Evolutionary conservation across 2,888 invertebrate genomes (phyloP).

Genomic region (Temnothorax ravouxi): DNA sequence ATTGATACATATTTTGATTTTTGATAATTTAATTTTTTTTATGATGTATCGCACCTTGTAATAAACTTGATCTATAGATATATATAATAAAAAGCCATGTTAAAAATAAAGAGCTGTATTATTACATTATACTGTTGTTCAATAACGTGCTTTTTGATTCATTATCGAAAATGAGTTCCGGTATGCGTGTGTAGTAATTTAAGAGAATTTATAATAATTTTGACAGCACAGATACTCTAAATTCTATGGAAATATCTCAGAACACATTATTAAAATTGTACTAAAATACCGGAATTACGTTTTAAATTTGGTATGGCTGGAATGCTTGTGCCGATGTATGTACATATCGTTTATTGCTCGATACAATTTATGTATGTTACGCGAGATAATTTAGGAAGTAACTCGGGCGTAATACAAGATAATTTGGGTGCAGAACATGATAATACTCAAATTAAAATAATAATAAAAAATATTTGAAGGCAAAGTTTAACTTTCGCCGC

Average conservation of each 20-base stretch:
- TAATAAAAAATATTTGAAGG: constrained; percentile 49
- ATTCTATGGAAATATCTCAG: constrained; percentile 19
- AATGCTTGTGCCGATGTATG: constrained; percentile 30
- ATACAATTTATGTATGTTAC: constrained; percentile 41
- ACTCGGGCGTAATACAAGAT: constrained; percentile 53
- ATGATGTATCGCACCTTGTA: background rate
- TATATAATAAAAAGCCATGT: background rate
- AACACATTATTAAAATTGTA: constrained; percentile 27
- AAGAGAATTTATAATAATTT: constrained; percentile 21
- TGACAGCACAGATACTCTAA: constrained; percentile 3
- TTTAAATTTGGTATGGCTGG: constrained; percentile 29
- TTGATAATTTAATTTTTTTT: no score
- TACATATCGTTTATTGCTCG: constrained; percentile 39
- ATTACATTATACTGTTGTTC: background rate
- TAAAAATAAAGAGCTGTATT: constrained; percentile 1
- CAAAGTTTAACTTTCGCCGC: constrained; percentile 25
- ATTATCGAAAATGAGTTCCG: background rate
- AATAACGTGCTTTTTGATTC: constrained; percentile 11
- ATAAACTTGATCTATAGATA: background rate
- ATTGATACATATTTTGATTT: no score
- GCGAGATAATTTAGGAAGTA: constrained; percentile 47
- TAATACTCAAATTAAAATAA: constrained; percentile 50
- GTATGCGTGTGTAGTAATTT: background rate
- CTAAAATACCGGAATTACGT: constrained; percentile 28
- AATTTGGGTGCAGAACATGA: constrained; percentile 36